Percentiles rank a stretch among this genome's conserved stretches.
Evolutionary conservation across 2,113 vertebrate genomes (phyloP).

Genomic region (Gasterosteus aculeatus): DNA sequence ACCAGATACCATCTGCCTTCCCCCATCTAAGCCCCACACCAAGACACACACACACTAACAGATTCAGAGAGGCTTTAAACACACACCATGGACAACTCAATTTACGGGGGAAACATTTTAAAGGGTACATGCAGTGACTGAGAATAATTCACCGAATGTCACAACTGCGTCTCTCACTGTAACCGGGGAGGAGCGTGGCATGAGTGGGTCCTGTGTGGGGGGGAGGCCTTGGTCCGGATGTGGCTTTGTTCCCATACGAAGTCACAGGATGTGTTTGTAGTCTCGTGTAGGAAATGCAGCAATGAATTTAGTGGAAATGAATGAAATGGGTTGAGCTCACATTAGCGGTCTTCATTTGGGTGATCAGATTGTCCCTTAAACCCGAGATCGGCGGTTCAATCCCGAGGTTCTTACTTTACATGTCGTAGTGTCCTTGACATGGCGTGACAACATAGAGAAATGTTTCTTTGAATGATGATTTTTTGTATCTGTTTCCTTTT

Average conservation of each 20-base stretch:
- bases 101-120: conserved; percentile 25
- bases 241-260: conserved; percentile 23
- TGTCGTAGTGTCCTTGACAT: not conserved
- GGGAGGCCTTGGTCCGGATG: conserved; percentile 19
- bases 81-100: conserved; percentile 22
- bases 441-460: not conserved
- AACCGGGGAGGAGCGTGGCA: conserved; percentile 14
- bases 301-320: not conserved
- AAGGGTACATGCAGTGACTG: conserved; percentile 31
- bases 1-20: conserved; percentile 74
- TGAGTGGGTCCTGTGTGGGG: conserved; percentile 31
- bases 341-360: not conserved
- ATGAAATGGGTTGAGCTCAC: conserved; percentile 1
- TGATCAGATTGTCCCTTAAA: not conserved
- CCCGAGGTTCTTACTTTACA: not conserved
- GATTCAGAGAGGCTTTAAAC: conserved; percentile 7
- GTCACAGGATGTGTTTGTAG: not conserved
- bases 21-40: conserved; percentile 62
- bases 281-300: conserved; percentile 1
- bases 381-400: not conserved
- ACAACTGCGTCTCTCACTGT: not conserved
- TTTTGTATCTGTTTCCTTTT: not conserved
- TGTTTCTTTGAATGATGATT: not conserved
- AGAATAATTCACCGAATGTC: conserved; percentile 33
- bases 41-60: conserved; percentile 23